Evolutionary conservation across 2,113 vertebrate species (phyloP).

Genomic region (Saimiri boliviensis): DNA sequence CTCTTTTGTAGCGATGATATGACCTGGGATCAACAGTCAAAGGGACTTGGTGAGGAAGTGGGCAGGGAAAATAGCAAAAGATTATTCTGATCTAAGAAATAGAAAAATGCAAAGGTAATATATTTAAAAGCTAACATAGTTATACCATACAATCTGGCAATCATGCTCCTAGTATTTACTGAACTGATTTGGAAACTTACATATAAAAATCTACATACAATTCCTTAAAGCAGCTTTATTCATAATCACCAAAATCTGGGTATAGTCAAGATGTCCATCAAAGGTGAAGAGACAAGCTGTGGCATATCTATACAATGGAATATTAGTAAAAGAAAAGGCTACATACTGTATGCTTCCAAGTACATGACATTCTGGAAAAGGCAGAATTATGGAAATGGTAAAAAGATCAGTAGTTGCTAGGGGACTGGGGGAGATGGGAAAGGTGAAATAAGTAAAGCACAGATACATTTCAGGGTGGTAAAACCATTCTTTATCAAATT

Average conservation of each 20-base stretch:
- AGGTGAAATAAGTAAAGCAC: neutral
- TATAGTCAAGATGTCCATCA: conserved; percentile 29
- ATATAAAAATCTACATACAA: neutral
- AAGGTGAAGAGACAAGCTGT: neutral
- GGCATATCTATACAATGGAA: neutral
- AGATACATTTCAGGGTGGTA: neutral
- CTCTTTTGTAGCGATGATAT: neutral
- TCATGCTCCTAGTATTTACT: neutral
- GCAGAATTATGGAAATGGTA: neutral
- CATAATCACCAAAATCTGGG: neutral
- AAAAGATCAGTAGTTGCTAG: neutral
- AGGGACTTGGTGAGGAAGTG: neutral
- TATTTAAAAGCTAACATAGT: neutral
- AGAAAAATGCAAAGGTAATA: neutral
- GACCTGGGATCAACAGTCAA: neutral
- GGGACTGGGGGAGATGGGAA: neutral
- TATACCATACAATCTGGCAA: neutral
- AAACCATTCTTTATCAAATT: neutral
- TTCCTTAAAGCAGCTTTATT: neutral
- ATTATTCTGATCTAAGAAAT: neutral
- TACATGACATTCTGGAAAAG: neutral
- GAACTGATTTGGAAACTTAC: neutral
- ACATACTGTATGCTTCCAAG: neutral
- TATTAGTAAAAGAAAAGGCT: neutral
- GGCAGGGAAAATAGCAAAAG: neutral